Percentiles rank a stretch among this genome's conserved stretches.
phyloP scores from a whole-genome alignment of 2,888 invertebrate genomes.

The Lasioglossum lativentre region DNA sequence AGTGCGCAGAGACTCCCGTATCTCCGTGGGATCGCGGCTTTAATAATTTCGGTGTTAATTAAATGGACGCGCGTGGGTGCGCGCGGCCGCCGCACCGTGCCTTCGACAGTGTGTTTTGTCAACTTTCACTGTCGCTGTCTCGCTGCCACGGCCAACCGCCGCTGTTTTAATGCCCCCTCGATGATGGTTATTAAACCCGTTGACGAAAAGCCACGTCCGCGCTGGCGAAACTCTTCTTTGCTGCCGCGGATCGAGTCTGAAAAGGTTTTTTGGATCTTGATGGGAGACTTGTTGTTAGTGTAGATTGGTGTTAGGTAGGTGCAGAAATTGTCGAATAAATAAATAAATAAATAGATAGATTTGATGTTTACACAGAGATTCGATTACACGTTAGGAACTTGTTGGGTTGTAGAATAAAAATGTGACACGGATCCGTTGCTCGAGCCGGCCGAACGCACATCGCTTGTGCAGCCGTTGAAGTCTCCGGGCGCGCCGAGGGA shows the following conservation, averaged over 20 bases:
- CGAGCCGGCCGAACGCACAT: not conserved
- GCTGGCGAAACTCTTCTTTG: constrained; percentile 49
- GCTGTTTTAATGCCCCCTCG: constrained; percentile 38
- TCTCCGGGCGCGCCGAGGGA: constrained; percentile 16
- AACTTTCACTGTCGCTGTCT: constrained; percentile 67
- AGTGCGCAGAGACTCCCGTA: constrained; percentile 48
- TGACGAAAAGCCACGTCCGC: constrained; percentile 43
- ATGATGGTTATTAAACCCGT: constrained; percentile 61
- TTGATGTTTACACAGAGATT: not conserved
- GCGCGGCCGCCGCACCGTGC: constrained; percentile 46
- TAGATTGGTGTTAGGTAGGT: not conserved
- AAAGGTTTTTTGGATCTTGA: not conserved
- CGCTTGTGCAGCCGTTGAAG: constrained; percentile 31
- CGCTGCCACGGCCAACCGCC: constrained; percentile 35
- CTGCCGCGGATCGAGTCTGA: not conserved
- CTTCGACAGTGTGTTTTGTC: constrained; percentile 63
- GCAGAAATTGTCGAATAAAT: not conserved
- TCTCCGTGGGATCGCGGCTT: constrained; percentile 50
- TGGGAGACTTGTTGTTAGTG: not conserved
- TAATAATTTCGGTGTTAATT: constrained; percentile 73
- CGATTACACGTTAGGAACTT: not conserved
- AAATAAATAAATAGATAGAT: not conserved
- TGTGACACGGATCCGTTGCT: not conserved
- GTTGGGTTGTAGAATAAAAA: not conserved
- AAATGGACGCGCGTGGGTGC: constrained; percentile 71